Percentiles rank a stretch among this genome's conserved stretches.
Conservation (phyloP, 2,888 invertebrate genomes). For the Amaurobius ferox region DNA sequence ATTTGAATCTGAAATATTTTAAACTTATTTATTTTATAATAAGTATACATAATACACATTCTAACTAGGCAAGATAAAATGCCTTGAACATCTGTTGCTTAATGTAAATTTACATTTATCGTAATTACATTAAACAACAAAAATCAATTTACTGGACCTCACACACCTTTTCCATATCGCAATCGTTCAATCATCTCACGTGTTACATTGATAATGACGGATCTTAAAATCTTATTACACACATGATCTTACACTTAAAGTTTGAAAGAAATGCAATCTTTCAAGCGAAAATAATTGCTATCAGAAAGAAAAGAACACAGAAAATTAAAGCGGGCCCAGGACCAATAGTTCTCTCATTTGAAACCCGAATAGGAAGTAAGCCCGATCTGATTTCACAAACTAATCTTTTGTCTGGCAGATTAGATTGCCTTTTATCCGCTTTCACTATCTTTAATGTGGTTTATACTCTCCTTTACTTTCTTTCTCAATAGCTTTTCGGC, state of each 20-base stretch:
- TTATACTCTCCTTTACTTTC: conserved; percentile 29
- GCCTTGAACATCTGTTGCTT: too few species aligned
- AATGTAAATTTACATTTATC: too few species aligned
- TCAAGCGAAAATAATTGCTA: conserved; percentile 47
- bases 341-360: conserved; percentile 36
- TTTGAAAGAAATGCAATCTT: conserved; percentile 46
- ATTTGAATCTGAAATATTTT: too few species aligned
- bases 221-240: too few species aligned
- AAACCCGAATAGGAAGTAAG: background rate
- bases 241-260: background rate
- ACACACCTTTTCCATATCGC: too few species aligned
- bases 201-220: too few species aligned
- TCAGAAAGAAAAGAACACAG: conserved; percentile 46
- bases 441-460: conserved; percentile 52
- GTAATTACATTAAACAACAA: too few species aligned
- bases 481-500: conserved; percentile 42
- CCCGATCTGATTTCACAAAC: conserved; percentile 53
- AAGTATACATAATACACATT: too few species aligned
- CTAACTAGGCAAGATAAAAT: too few species aligned
- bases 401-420: conserved; percentile 52
- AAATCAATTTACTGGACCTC: too few species aligned
- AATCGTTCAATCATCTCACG: too few species aligned
- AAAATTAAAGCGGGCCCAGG: conserved; percentile 49
- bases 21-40: too few species aligned
- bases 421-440: conserved; percentile 46